Base-by-base conservation (phyloP, 2,797 vertebrate genomes). In the Phataginus tricuspis region DNA sequence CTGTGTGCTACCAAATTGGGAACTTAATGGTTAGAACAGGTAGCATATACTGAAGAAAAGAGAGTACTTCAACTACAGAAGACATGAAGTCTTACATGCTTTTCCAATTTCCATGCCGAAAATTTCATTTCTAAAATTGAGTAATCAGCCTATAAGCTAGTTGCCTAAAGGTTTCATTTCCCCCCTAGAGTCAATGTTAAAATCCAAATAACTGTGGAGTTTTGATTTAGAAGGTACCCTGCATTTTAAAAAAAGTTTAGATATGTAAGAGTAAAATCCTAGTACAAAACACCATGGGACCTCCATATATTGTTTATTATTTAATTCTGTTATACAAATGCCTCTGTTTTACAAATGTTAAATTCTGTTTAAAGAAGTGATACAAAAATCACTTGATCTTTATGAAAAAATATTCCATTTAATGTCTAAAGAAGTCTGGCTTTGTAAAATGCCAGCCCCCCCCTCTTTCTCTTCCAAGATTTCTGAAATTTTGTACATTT, bases 61-160 rank as follows among this genome's bases (percentile, higher is more conserved):
- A n/a, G 8, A 55, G 9, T 53, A 31, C 4, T 75, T 59, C 3
- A 45, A 2, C 13, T 63, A 2, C 34, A 68, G 51, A 68, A 45
- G 39, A 45, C 55, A 7, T 29, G 12, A 49, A 61, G 29, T 63
- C 77, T 57, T 59, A 23, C 8, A 21, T 84, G 72, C 10, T 66
- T 72, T n/a, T 74, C 45, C 59, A 0, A 29, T 72, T 68, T 63
- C 39, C 49, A 25, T 77, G 13, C 12, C 59, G 21, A 91, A 61
- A 71, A 51, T 88, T 55, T 91, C 51, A 91, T 91, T 74, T 57
- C 66, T 89, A 71, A 85, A 80, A 45, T 69, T n/a, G 11, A 51
- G 11, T 79, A 57, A 29, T 25, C 16, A 68, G 4, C n/a, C 23
- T 42, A 4, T 5, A 59, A 61, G 37, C 31, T n/a, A 64, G 49